Base-by-base conservation (phyloP, 2,888 invertebrate species). In the Mamestra brassicae region DNA sequence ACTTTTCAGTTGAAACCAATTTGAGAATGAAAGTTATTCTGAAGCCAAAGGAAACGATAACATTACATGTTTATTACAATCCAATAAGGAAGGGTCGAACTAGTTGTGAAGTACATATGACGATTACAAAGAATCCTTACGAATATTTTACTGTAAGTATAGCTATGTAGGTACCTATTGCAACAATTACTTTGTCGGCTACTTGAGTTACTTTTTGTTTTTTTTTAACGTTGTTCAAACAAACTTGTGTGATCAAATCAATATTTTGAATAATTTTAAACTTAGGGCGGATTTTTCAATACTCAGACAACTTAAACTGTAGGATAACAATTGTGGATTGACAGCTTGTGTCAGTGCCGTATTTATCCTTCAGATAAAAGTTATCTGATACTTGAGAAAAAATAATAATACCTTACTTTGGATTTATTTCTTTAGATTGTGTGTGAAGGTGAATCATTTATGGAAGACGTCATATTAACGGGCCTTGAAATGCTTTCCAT, bases 371-470 rank as follows among this genome's bases (percentile, higher is more conserved):
- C 26, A 26, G 26, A 26, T 26, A 26, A 54, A n/a, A 15, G n/a
- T 38, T 13, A 26, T 26, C 26, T 26, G 26, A 26, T 26, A 26
- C 26, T 26, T 26, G 26, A 26, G 26, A 26, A 26, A 26, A 26
- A 26, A 1, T 26, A 26, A 26, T 26, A 26, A 26, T 26, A 15
- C 17, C 13, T 15, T 26, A 4, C 13, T 54, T 36, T 26, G 10
- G 4, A 36, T 13, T 5, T n/a, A 1, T 61, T 57, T 58, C 63
- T 86, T 80, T 73, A 96, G 96, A 88, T 96, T 36, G 72, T 93
- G 38, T 96, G 96, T 86, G 95, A 96, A 89, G 95, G 92, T 10
- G 96, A 96, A 90, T 94, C 95, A 0, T 96, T 96, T 82, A 94
- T 95, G 92, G 96, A 96, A 89, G 96, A 96, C 82, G 94, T 96